These are phyloP conservation scores for Sphenodon punctatus DNA, from an alignment of 2,797 vertebrate species.

Conservation along the genomic window DNA sequence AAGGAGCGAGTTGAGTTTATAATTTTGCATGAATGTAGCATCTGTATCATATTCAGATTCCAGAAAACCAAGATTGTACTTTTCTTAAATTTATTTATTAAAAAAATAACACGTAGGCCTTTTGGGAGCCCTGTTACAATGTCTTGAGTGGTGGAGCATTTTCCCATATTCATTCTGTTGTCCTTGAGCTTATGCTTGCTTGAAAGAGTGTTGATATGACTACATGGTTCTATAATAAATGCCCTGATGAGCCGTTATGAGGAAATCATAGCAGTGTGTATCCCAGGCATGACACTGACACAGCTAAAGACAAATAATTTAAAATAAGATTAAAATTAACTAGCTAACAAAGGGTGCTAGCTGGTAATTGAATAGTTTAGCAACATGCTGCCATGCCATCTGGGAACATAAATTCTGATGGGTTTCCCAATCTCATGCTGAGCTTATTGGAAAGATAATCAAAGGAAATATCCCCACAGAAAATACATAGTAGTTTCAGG, in stretches of 20 bases:
- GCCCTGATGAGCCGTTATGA: not conserved
- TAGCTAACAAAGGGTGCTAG: constrained; percentile 13
- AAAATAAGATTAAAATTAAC: constrained; percentile 31
- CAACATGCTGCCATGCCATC: not conserved
- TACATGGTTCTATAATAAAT: not conserved
- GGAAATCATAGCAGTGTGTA: not conserved
- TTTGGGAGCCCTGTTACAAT: not conserved
- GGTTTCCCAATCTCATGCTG: not conserved
- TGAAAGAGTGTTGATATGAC: not conserved
- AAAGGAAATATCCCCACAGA: not conserved
- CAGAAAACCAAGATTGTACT: not conserved
- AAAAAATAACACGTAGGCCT: too few relatives aligned
- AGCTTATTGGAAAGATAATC: not conserved
- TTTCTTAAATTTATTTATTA: too few relatives aligned
- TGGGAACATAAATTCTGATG: not conserved
- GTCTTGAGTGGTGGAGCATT: not conserved
- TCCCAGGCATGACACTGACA: not conserved
- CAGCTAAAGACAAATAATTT: constrained; percentile 14
- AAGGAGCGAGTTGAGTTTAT: not conserved
- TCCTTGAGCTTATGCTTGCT: not conserved
- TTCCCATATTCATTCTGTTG: not conserved
- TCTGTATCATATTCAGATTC: not conserved
- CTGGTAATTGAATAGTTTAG: constrained; percentile 14
- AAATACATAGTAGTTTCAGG: not conserved
- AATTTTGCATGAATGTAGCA: not conserved